phyloP scores from a whole-genome alignment of 2,797 vertebrate genomes.

The Ptychobarbus kaznakovi region DNA sequence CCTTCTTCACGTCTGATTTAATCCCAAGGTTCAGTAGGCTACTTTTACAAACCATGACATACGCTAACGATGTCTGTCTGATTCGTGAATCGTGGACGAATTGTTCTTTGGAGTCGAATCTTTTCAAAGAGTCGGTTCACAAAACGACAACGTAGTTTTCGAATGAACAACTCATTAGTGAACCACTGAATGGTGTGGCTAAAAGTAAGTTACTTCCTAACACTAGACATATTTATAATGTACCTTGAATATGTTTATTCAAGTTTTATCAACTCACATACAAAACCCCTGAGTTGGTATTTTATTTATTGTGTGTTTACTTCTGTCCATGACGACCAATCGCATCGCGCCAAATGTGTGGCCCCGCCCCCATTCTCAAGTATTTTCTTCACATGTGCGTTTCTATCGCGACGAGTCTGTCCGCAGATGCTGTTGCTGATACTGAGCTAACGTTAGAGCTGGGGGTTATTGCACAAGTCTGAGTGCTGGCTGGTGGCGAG shows the following conservation, averaged over 20 bases:
- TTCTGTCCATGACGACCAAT: constrained; percentile 47
- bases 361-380: constrained; percentile 40
- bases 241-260: background rate
- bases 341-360: constrained; percentile 45
- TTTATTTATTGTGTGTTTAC: background rate
- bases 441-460: background rate
- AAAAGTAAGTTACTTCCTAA: background rate
- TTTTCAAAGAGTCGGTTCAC: background rate
- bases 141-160: background rate
- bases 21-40: background rate
- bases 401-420: background rate
- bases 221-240: background rate
- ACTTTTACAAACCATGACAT: background rate
- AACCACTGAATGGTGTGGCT: background rate
- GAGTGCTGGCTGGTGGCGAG: background rate
- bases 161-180: background rate
- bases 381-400: constrained; percentile 41
- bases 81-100: too few species aligned
- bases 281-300: background rate
- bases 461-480: background rate
- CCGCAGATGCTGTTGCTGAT: constrained; percentile 12
- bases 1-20: background rate
- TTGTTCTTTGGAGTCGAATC: background rate
- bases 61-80: too few species aligned
- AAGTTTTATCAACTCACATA: background rate